phyloP scores from a whole-genome alignment of 2,113 vertebrate genomes.

The Vulpes vulpes region DNA sequence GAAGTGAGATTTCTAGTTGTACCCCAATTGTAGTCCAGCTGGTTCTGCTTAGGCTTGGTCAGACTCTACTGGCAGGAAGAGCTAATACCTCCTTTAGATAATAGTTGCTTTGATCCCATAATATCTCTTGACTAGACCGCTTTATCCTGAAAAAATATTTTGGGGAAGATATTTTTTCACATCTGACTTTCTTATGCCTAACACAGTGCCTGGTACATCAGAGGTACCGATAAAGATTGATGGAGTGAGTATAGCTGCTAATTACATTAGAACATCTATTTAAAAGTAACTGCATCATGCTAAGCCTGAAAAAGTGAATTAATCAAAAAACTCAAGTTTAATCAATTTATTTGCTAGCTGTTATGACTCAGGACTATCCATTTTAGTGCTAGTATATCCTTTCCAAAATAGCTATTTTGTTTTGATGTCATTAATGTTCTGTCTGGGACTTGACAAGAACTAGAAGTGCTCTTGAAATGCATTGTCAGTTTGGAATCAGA shows the following conservation, averaged over 20 bases:
- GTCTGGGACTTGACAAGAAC: not conserved
- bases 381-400: not conserved
- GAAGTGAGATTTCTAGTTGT: not conserved
- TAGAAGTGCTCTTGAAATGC: not conserved
- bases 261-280: not conserved
- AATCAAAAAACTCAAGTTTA: not conserved
- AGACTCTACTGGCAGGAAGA: not conserved
- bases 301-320: not conserved
- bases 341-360: not conserved
- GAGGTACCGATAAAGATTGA: not conserved
- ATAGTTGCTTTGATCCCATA: not conserved
- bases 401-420: not conserved
- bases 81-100: constrained; percentile 10
- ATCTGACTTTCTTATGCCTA: not conserved
- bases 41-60: not conserved
- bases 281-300: not conserved
- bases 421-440: not conserved
- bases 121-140: not conserved
- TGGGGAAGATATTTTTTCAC: constrained; percentile 28
- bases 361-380: not conserved
- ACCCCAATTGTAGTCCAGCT: not conserved
- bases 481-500: not conserved
- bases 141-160: constrained; percentile 52
- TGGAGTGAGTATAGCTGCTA: not conserved
- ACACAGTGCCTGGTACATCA: not conserved